Evolutionary conservation across 2,888 invertebrate genomes (phyloP).

Genomic region (Brassicogethes aeneus): DNA sequence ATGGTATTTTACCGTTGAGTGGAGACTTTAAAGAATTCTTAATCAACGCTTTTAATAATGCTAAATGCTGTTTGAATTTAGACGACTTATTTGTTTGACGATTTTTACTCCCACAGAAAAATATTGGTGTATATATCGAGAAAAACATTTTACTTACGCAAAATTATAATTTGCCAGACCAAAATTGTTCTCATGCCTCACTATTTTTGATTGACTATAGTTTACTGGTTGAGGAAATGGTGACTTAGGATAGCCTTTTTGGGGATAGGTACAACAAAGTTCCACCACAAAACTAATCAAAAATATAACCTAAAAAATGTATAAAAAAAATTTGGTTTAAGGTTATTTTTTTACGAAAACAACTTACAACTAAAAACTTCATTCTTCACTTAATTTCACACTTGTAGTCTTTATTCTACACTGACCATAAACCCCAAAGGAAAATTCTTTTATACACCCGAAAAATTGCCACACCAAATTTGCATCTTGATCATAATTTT

Average conservation of each 20-base stretch:
- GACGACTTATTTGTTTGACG: too few species aligned
- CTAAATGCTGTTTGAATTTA: too few species aligned
- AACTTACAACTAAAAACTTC: neutral
- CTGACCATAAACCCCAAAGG: neutral
- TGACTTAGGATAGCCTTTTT: neutral
- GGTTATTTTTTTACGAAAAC: too few species aligned
- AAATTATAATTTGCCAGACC: slow-evolving; percentile 19
- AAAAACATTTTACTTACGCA: slow-evolving; percentile 22
- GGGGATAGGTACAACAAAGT: neutral
- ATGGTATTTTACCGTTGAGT: too few species aligned
- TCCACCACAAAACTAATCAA: neutral
- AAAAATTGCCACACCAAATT: neutral
- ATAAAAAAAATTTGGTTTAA: too few species aligned
- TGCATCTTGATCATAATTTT: neutral
- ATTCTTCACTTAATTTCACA: neutral
- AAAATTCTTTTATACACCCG: neutral
- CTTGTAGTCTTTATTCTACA: neutral
- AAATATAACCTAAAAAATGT: too few species aligned
- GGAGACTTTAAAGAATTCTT: too few species aligned
- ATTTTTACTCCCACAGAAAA: too few species aligned
- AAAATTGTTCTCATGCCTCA: slow-evolving; percentile 19
- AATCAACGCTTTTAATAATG: too few species aligned
- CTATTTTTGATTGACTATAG: slow-evolving; percentile 13
- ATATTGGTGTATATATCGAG: too few species aligned
- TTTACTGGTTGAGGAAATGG: too few species aligned